Evolutionary conservation across 2,888 invertebrate genomes (phyloP), one percentile per base, ranked within the genome.

Genomic region (Anticlea derivata): DNA sequence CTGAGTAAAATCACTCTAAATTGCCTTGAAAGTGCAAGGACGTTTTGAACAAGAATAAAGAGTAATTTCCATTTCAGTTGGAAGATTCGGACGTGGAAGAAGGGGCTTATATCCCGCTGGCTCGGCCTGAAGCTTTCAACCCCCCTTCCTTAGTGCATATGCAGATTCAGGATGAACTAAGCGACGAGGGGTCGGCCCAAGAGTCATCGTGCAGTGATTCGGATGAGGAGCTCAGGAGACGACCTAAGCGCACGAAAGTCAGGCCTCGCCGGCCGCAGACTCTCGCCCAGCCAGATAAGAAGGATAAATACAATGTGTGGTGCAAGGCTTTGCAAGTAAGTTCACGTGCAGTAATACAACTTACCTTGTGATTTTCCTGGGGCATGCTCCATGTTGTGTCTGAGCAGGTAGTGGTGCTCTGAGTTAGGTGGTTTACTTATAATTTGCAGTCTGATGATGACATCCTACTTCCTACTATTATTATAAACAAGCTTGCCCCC

Each of bases 271-370:
- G 79, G 47, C 77, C 79, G 34, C 70, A 71, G 43, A 68, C 72
- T 40, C 76, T 65, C 46, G 41, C 73, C 7, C 85, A 86, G 8
- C 63, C 86, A 0, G 90, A 83, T 11, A 93, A 91, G 62, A 92
- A 92, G 56, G 94, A 93, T 49, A 94, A 94, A 78, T 96, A 96
- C 70, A 95, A 95, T 78, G 92, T 97, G 60, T 97, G 97, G 97
- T 92, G 92, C 59, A 92, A 92, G 55, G 86, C 92, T 13, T 74
- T 93, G 58, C 82, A 90, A 84, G 91, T 88, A 63, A 55, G 23
- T 38, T 24, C 6, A 29, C 2, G 17, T 17, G 4, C 17, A 17
- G n/a, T n/a, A n/a, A n/a, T n/a, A n/a, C n/a, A n/a, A n/a, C n/a
- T n/a, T n/a, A n/a, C n/a, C n/a, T n/a, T n/a, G n/a, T n/a, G n/a